phyloP scores from a whole-genome alignment of 2,113 vertebrate genomes.

The Pogonocichla stellata region DNA sequence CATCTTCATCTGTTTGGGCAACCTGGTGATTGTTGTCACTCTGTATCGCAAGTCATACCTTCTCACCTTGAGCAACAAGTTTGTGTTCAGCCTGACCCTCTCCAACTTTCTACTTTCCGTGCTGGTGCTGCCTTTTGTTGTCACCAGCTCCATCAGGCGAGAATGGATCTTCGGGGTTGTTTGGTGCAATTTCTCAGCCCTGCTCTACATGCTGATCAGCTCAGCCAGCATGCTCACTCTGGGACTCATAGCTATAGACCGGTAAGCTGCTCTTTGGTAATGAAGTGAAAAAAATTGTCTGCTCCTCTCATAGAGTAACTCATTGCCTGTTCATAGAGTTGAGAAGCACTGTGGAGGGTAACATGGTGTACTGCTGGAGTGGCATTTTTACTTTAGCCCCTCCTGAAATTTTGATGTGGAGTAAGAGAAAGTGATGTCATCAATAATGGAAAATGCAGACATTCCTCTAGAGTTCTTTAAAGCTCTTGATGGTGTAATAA shows the following conservation, averaged over 20 bases:
- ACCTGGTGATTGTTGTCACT: slow-evolving; percentile 88
- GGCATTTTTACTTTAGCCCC: background rate
- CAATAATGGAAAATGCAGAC: background rate
- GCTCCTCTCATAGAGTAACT: background rate
- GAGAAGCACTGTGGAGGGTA: background rate
- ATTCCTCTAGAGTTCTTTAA: background rate
- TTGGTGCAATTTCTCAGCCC: slow-evolving; percentile 97
- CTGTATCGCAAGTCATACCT: slow-evolving; percentile 94
- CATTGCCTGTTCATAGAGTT: background rate
- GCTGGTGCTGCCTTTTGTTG: slow-evolving; percentile 92
- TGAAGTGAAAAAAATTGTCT: background rate
- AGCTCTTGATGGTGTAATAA: background rate
- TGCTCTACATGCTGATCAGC: slow-evolving; percentile 96
- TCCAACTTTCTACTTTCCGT: slow-evolving; percentile 93
- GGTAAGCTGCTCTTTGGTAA: slow-evolving; percentile 74
- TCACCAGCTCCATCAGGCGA: slow-evolving; percentile 85
- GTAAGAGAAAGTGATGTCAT: background rate
- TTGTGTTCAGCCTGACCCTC: slow-evolving; percentile 95
- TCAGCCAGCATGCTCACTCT: slow-evolving; percentile 98
- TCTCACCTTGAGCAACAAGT: slow-evolving; percentile 97
- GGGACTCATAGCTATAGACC: slow-evolving; percentile 92
- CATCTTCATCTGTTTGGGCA: slow-evolving; percentile 89
- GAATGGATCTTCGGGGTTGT: slow-evolving; percentile 97
- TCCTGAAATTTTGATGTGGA: background rate
- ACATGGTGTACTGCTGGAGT: fast-evolving